Base-by-base conservation (phyloP, 2,888 invertebrate genomes). In the Aphidius colemani region DNA sequence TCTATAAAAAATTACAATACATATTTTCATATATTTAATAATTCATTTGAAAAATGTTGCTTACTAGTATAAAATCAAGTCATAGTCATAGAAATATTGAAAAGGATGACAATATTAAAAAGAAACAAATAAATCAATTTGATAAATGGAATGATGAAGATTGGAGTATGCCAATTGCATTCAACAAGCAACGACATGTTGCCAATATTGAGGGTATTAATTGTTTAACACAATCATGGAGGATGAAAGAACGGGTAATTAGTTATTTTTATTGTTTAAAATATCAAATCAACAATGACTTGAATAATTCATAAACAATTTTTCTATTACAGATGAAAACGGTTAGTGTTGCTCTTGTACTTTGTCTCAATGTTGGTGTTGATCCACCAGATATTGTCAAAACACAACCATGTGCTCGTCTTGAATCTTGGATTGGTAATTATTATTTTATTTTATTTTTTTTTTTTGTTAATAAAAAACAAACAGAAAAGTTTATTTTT, bases 321-420 rank as follows among this genome's bases (percentile, higher is more conserved):
- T 1, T 30, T 39, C 8, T 50, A n/a, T 6, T 84, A 40, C 83
- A 96, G 92, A 98, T 98, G 94, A 98, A 98, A 85, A 99, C 99
- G 1, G 98, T 98, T 66, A 98, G 98, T 83, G 98, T 99, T 64
- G 98, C 98, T 0, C 85, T 99, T 67, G 98, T 99, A 41, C 85
- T 99, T 53, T 99, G 99, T 83, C 87, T 99, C 49, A 99, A 99
- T 84, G 94, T 99, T 63, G 98, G 98, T n/a, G 98, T 99, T 18
- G 99, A 99, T 83, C 99, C 99, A 3, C 99, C 99, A 0, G 99
- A 99, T 82, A 90, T 98, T 62, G 92, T 97, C 45, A 98, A 98
- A 84, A 96, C 96, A 5, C 94, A 96, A 77, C 98, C 98, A 0
- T 97, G 98, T 83, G 96, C 99, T 0, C 87, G 96, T 7, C 85